Evolutionary conservation across 2,113 vertebrate genomes (phyloP), one percentile per base, ranked within the genome.

Genomic region (Laterallus jamaicensis): DNA sequence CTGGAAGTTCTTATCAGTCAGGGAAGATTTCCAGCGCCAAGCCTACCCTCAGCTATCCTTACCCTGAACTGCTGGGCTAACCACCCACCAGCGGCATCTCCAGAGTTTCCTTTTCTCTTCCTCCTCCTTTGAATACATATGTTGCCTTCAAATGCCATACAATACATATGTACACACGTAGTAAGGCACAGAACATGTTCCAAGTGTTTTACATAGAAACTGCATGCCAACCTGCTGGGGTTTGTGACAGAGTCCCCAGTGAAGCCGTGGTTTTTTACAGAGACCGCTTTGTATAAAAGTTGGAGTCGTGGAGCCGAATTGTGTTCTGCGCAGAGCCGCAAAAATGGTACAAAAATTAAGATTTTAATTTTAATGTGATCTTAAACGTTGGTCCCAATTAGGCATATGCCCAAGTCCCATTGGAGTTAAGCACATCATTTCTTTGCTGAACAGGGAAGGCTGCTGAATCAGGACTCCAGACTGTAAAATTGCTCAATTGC

Each of bases 401-500:
- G 76, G 92, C 89, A 55, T 63, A 73, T 80, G 92, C 88, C 70
- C 63, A 59, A 92, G 81, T 93, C 96, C 83, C 95, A 84, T 76
- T 93, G 95, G 92, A 96, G 84, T 95, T 94, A 87, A 93, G 91
- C 81, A 93, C 91, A 89, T 95, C 9, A 93, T 95, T 97, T 92
- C 86, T 89, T 79, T 94, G 81, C 94, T 89, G 96, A 96, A 62
- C 74, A 69, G 81, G 83, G 86, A 96, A 95, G 91, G 83, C 92
- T 97, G 96, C 96, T 96, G 96, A 96, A 96, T 96, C 96, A 96
- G 93, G 95, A 96, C 86, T 96, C 93, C 59, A 91, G 74, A 94
- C 94, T 94, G 96, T 94, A 96, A 97, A 97, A 97, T 96, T 96
- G 95, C 92, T 95, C 96, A 97, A 96, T 93, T 96, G 96, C 95